A percentile compares a stretch with the other conserved stretches of the same genome.
These are phyloP conservation scores for Autographa gamma DNA, from an alignment of 2,888 invertebrate genomes.

Conservation along the genomic window DNA sequence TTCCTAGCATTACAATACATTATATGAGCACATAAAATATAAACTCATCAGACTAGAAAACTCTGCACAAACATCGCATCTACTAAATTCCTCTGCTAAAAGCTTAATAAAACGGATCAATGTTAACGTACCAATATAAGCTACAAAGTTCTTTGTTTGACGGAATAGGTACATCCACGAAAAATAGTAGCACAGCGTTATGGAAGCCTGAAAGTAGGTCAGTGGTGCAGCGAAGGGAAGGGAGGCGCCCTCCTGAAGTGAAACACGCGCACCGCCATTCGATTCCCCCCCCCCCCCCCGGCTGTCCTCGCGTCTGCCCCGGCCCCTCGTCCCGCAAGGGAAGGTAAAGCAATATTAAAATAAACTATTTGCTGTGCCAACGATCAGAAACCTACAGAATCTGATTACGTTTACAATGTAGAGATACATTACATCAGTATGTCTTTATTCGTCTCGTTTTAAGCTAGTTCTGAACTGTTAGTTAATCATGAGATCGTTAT, in stretches of 20 bases:
- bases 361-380: slow-evolving; percentile 42
- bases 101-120: neutral
- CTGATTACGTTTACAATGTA: neutral
- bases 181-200: slow-evolving; percentile 45
- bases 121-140: neutral
- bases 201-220: slow-evolving; percentile 78
- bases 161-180: slow-evolving; percentile 15
- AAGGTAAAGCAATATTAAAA: slow-evolving; percentile 54
- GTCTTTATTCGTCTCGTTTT: neutral
- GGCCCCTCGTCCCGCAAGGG: slow-evolving; percentile 58
- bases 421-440: neutral
- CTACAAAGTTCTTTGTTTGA: slow-evolving; percentile 5
- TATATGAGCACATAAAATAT: neutral
- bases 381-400: slow-evolving; percentile 15
- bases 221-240: slow-evolving; percentile 81
- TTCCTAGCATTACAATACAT: neutral
- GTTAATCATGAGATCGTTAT: neutral
- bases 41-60: neutral
- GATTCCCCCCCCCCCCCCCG: slow-evolving; percentile 43
- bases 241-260: slow-evolving; percentile 66
- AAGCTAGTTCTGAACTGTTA: neutral
- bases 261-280: slow-evolving; percentile 52
- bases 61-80: neutral
- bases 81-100: neutral
- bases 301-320: slow-evolving; percentile 47